Base-by-base conservation (phyloP, 2,888 invertebrate species). In the Drosophila picticornis region DNA sequence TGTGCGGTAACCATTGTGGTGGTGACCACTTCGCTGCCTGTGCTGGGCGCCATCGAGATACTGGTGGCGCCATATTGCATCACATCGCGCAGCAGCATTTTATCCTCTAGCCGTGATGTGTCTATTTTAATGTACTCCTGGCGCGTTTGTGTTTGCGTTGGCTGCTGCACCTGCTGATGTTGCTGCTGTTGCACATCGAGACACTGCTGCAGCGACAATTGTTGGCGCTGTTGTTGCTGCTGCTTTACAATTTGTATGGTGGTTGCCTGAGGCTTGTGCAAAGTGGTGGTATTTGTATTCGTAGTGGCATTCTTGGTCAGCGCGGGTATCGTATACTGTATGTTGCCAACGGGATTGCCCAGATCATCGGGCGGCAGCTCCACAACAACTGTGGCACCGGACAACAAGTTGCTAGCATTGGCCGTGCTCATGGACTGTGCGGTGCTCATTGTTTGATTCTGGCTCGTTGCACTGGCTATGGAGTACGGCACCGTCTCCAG, bases 401-500 rank as follows among this genome's bases (percentile, higher is more conserved):
- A 77, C 61, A 92, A 64, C 25, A 92, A 27, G 46, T 75, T 88
- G 6, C 79, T 72, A 0, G 88, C 74, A 32, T 74, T 73, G 16
- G 69, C 53, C 65, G 79, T 43, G 58, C 80, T 58, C 53, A 84
- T 65, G 4, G 83, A 71, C 19, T 65, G 75, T 4, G 86, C 36
- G 5, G 80, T 77, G 53, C 75, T 84, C 9, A 76, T 43, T 7
- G 75, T 72, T 36, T 77, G 80, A 38, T 73, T 70, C 7, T 81
- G 78, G 7, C 70, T 74, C 19, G 79, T 57, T 29, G 78, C 27
- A 50, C 79, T 85, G 25, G 92, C 90, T 52, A 93, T 72, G 5
- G 93, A 90, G 56, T 92, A 92, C 5, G 93, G 93, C 65, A 93
- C 93, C 2, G 93, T 92, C 70, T 93, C 93, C 65, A 93, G 65